A percentile compares a stretch with the other conserved stretches of the same genome.
phyloP scores from a whole-genome alignment of 2,888 invertebrate species.

The Papilio demoleus region DNA sequence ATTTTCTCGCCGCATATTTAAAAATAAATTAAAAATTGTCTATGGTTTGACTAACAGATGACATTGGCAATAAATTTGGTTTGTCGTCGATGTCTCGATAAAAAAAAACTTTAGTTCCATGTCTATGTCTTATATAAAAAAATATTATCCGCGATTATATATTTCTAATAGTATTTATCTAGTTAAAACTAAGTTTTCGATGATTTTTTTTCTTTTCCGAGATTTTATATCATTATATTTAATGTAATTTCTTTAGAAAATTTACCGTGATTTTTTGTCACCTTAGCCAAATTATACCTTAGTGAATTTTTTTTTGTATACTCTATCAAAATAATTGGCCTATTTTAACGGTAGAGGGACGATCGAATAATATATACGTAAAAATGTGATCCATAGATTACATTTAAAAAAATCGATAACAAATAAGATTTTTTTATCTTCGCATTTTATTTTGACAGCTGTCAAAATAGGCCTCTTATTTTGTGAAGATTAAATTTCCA shows the following conservation, averaged over 20 bases:
- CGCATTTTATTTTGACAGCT: background rate
- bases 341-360: background rate
- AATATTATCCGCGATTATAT: background rate
- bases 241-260: background rate
- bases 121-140: background rate
- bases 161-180: background rate
- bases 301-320: conserved; percentile 13
- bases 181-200: conserved; percentile 14
- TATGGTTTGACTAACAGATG: background rate
- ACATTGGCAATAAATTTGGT: too few species aligned
- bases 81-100: too few species aligned
- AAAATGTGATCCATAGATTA: background rate
- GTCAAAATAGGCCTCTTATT: conserved; percentile 7
- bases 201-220: conserved; percentile 3
- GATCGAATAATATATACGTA: background rate
- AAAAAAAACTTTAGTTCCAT: background rate
- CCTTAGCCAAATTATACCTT: conserved; percentile 37
- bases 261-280: conserved; percentile 33
- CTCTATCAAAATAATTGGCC: background rate
- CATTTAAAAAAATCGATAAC: background rate
- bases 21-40: background rate
- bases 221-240: conserved; percentile 15
- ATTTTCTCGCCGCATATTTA: background rate
- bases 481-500: background rate
- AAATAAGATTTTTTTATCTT: background rate